Evolutionary conservation across 2,113 vertebrate genomes (phyloP).

Genomic region (Chrysemys picta): DNA sequence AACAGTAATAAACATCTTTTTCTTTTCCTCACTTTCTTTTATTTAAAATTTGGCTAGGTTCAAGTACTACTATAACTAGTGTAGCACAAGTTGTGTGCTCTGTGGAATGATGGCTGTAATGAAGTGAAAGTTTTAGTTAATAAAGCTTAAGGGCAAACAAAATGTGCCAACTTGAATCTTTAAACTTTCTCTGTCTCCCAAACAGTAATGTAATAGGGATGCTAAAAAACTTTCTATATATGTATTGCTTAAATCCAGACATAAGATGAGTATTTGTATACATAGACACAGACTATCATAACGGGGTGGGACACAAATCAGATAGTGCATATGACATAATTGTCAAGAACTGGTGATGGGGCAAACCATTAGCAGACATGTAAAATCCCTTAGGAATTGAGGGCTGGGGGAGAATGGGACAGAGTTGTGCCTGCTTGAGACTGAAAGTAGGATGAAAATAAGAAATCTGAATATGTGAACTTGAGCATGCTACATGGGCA

Average conservation of each 20-base stretch:
- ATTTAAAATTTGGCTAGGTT: not conserved
- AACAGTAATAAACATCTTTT: not conserved
- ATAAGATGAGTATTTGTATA: not conserved
- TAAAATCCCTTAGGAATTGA: not conserved
- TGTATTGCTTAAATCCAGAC: not conserved
- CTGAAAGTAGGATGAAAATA: not conserved
- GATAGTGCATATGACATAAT: not conserved
- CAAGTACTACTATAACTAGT: not conserved
- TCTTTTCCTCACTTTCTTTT: not conserved
- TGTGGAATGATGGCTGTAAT: not conserved
- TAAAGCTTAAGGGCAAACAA: not conserved
- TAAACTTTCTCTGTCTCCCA: not conserved
- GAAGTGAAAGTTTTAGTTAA: not conserved
- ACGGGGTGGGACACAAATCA: not conserved
- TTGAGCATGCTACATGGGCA: not conserved
- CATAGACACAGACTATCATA: rapidly evolving
- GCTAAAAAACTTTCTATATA: not conserved
- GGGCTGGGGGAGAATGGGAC: not conserved
- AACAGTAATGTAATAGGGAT: no score
- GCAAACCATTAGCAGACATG: not conserved
- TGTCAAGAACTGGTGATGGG: not conserved
- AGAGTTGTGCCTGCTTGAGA: not conserved
- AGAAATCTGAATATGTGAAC: not conserved
- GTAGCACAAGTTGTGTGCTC: not conserved
- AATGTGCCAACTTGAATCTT: no score